A percentile compares a stretch with the other conserved stretches of the same genome.
phyloP scores from a whole-genome alignment of 1,140 invertebrate species.

The Drosophila kikkawai region DNA sequence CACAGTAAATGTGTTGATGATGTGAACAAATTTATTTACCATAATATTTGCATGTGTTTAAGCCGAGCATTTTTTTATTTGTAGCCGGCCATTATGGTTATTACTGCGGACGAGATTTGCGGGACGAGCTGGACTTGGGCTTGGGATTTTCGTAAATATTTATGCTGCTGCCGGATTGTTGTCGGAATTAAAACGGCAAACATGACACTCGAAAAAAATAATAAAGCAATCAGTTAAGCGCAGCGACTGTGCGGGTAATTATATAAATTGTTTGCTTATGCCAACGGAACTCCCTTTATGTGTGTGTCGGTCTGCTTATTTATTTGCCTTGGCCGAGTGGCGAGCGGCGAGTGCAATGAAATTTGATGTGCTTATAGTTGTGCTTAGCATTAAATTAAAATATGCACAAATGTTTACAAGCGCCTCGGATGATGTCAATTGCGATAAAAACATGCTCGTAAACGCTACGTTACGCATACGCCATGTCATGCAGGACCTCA shows the following conservation, averaged over 20 bases:
- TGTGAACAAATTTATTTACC: constrained; percentile 65
- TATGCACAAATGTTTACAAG: constrained; percentile 48
- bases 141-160: constrained; percentile 34
- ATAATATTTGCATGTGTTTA: constrained; percentile 72
- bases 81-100: constrained; percentile 21
- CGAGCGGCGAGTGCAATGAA: constrained; percentile 41
- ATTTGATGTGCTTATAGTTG: constrained; percentile 49
- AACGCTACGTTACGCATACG: constrained; percentile 66
- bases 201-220: constrained; percentile 58
- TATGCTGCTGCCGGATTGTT: constrained; percentile 42
- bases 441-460: constrained; percentile 66
- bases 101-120: constrained; percentile 24
- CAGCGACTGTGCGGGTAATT: constrained; percentile 51
- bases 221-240: constrained; percentile 73
- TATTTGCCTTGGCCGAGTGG: constrained; percentile 6
- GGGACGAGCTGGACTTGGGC: constrained; percentile 7
- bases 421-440: constrained; percentile 55
- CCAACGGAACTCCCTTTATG: constrained; percentile 8
- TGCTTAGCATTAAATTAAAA: constrained; percentile 59
- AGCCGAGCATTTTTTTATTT: constrained; percentile 39
- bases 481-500: constrained; percentile 48
- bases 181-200: constrained; percentile 50
- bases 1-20: constrained; percentile 62
- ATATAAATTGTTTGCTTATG: constrained; percentile 60
- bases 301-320: constrained; percentile 10